phyloP scores from a whole-genome alignment of 2,888 invertebrate genomes.

The Physocephala rufipes region DNA sequence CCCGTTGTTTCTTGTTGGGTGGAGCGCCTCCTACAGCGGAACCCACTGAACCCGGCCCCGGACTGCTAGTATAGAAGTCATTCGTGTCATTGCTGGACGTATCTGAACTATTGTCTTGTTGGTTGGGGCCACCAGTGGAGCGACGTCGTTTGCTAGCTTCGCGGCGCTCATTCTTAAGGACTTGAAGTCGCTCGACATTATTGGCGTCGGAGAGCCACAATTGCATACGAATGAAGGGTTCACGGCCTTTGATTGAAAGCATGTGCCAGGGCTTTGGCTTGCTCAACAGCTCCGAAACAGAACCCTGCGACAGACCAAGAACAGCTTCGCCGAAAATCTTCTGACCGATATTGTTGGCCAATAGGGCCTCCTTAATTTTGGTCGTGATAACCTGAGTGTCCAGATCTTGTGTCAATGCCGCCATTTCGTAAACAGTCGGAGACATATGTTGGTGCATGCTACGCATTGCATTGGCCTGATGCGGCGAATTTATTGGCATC shows the following conservation, averaged over 20 bases:
- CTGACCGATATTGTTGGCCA: constrained; percentile 97
- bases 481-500: constrained; percentile 72
- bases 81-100: constrained; percentile 89
- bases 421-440: constrained; percentile 98
- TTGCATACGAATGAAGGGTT: constrained; percentile 96
- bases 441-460: constrained; percentile 85
- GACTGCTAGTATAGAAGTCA: constrained; percentile 86
- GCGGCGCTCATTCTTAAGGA: constrained; percentile 87
- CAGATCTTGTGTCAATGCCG: constrained; percentile 93
- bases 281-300: constrained; percentile 95
- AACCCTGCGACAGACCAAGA: constrained; percentile 93
- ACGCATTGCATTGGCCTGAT: constrained; percentile 75
- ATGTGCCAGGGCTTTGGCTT: constrained; percentile 99
- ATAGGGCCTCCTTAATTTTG: constrained; percentile 94
- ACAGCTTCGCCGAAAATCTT: constrained; percentile 99
- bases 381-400: constrained; percentile 97
- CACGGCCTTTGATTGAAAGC: constrained; percentile 97
- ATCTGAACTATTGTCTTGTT: constrained; percentile 87
- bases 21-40: constrained; percentile 73
- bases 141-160: constrained; percentile 91
- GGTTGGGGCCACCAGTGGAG: constrained; percentile 82
- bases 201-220: constrained; percentile 95
- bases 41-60: constrained; percentile 72
- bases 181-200: constrained; percentile 92
- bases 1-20: constrained; percentile 93